A percentile compares a stretch with the other conserved stretches of the same genome.
phyloP scores from a whole-genome alignment of 2,797 vertebrate species.

The Phaenicophaeus curvirostris region DNA sequence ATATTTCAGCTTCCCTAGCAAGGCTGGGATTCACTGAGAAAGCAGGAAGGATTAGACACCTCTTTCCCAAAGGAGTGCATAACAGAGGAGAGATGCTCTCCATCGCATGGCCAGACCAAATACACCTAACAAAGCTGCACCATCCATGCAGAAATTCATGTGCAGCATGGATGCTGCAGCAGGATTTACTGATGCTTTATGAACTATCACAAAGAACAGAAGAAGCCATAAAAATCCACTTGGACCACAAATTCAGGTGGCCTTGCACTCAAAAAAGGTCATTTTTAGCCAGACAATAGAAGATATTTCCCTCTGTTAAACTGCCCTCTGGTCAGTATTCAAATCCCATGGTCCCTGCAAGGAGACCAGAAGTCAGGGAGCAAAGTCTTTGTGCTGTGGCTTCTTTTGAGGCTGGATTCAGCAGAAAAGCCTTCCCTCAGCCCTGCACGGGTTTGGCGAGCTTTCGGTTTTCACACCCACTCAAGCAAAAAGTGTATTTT shows the following conservation, averaged over 20 bases:
- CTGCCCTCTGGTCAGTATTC: not conserved
- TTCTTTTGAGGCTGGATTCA: not conserved
- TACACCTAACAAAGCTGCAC: fast-evolving
- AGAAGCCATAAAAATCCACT: not conserved
- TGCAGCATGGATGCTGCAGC: not conserved
- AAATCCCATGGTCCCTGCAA: not conserved
- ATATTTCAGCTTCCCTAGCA: not conserved
- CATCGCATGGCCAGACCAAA: fast-evolving
- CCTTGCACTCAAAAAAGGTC: not conserved
- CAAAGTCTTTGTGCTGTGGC: not conserved
- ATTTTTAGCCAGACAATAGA: constrained; percentile 10
- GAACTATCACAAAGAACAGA: not conserved
- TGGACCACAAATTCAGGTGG: not conserved
- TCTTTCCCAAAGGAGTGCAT: not conserved
- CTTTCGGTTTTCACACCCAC: constrained; percentile 27
- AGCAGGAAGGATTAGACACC: not conserved
- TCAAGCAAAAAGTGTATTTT: constrained; percentile 36
- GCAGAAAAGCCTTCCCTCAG: not conserved
- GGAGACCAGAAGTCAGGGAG: not conserved
- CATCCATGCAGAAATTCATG: not conserved
- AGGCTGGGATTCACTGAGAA: not conserved
- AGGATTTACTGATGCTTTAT: not conserved
- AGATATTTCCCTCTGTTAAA: not conserved
- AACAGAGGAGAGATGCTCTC: not conserved
- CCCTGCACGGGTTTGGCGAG: not conserved